Evolutionary conservation across 2,888 invertebrate genomes (phyloP), one percentile per base, ranked within the genome.

Genomic region (Cinara cedri): DNA sequence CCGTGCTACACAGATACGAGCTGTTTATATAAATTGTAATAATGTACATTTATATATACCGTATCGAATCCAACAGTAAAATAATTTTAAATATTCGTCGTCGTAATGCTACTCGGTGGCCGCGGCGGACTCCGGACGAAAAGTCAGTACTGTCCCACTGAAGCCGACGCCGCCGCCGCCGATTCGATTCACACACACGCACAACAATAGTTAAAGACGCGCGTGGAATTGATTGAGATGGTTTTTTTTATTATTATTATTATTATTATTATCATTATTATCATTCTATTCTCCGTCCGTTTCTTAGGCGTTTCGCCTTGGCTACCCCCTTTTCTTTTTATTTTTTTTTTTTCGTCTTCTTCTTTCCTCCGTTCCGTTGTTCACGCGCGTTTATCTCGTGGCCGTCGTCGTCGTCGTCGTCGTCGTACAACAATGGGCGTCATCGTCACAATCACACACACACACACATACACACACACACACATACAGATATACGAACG

Each of bases 161-260:
- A 34, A 34, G 6, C 34, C n/a, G n/a, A n/a, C 54, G 44, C 49
- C 54, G 34, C 42, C 42, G 49, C 49, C 16, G 26, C n/a, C 62
- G 78, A 78, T 78, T 78, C 70, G 78, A 70, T 70, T 78, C 78
- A 46, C 21, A 71, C 44, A 26, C 44, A 54, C 63, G 21, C 54
- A 62, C 57, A 65, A 70, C 70, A 78, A 70, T 70, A 70, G 62
- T 70, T n/a, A 70, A 78, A 19, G 46, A 78, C 68, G 76, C 66
- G 55, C 46, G 60, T 78, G 68, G 78, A 78, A 70, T 78, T 78
- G 66, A 68, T 78, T 75, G 74, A 75, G 74, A 75, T 54, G 65
- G 65, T 75, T 63, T 75, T 65, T 74, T 74, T 75, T 54, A 49
- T 11, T 46, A n/a, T n/a, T n/a, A n/a, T n/a, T n/a, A n/a, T n/a